Evolutionary conservation across 2,797 vertebrate genomes (phyloP).

Genomic region (Protosalanx chinensis): DNA sequence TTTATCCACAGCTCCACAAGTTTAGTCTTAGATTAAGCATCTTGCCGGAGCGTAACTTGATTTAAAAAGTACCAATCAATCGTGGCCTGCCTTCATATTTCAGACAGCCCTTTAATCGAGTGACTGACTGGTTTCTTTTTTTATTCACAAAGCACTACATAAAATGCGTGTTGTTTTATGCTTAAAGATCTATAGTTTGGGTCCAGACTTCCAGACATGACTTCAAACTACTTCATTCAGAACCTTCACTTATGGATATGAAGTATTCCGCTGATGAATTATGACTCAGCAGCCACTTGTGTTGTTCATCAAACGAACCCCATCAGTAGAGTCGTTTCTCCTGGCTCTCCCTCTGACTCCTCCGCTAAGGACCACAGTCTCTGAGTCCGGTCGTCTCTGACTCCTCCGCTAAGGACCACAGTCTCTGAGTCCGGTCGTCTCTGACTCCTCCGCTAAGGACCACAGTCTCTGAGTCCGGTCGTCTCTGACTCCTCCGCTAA

Average conservation of each 20-base stretch:
- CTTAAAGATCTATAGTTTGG: not conserved
- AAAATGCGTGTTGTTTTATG: not conserved
- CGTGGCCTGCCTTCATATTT: conserved; percentile 72
- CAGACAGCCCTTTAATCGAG: conserved; percentile 33
- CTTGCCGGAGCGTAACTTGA: conserved; percentile 77
- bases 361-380: not conserved
- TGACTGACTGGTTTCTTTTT: not conserved
- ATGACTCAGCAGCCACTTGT: not conserved
- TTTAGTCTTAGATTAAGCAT: conserved; percentile 84
- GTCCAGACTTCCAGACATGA: not conserved
- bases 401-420: too few relatives aligned
- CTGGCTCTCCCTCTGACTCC: not conserved
- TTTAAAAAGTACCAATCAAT: conserved; percentile 81
- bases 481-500: too few relatives aligned
- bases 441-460: too few relatives aligned
- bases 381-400: too few relatives aligned
- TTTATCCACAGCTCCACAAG: conserved; percentile 80
- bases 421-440: too few relatives aligned
- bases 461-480: too few relatives aligned
- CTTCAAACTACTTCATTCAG: not conserved
- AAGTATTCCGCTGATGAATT: not conserved
- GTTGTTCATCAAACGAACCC: not conserved
- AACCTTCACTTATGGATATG: not conserved
- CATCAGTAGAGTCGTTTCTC: not conserved
- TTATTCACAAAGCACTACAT: conserved; percentile 10